phyloP scores from a whole-genome alignment of 1,140 invertebrate species.

The fruit fly (Drosophila melanogaster) region DNA sequence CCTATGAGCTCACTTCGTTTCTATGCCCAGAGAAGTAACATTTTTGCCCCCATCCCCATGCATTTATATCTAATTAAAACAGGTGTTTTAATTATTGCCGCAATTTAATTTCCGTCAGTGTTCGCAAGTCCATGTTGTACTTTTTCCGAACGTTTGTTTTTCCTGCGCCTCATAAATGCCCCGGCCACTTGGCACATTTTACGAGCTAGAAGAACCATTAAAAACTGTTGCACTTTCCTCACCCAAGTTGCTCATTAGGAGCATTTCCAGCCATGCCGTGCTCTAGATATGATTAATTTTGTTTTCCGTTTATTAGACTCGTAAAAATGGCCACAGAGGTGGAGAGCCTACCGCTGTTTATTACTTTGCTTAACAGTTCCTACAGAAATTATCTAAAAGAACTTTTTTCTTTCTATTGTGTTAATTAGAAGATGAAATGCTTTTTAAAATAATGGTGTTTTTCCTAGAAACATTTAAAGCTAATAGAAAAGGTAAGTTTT shows the following conservation, averaged over 20 bases:
- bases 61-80: slow-evolving; percentile 81
- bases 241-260: slow-evolving; percentile 67
- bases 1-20: slow-evolving; percentile 7
- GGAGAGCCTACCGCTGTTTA: slow-evolving; percentile 34
- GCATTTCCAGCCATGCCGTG: slow-evolving; percentile 39
- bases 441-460: neutral
- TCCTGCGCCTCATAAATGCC: slow-evolving; percentile 54
- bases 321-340: slow-evolving; percentile 61
- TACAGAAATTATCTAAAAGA: slow-evolving; percentile 60
- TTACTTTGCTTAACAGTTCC: slow-evolving; percentile 68
- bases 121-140: slow-evolving; percentile 2
- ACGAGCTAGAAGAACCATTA: slow-evolving; percentile 65
- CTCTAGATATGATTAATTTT: slow-evolving; percentile 79
- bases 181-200: slow-evolving; percentile 75
- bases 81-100: slow-evolving; percentile 81
- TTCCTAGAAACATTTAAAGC: neutral
- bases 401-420: slow-evolving; percentile 30
- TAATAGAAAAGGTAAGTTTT: too few relatives aligned
- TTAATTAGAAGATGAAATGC: slow-evolving; percentile 38
- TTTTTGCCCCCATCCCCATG: slow-evolving; percentile 11
- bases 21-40: slow-evolving; percentile 23
- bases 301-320: slow-evolving; percentile 69
- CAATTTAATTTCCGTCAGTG: slow-evolving; percentile 68
- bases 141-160: slow-evolving; percentile 3
- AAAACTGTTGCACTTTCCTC: slow-evolving; percentile 74